These are phyloP conservation scores for Pyrgilauda ruficollis DNA, from an alignment of 2,113 vertebrate genomes.

Conservation along the genomic window DNA sequence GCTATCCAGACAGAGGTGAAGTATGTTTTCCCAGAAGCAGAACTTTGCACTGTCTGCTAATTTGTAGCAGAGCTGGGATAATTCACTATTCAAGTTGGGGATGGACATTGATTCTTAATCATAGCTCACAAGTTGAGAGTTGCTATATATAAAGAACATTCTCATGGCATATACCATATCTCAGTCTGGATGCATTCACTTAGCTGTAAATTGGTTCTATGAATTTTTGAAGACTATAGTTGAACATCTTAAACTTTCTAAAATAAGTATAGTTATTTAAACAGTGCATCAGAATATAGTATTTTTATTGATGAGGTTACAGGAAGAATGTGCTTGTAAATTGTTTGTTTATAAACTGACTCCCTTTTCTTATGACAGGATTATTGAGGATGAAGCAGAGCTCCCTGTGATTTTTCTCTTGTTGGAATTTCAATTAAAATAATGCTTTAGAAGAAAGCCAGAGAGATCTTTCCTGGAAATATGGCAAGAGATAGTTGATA, in stretches of 20 bases:
- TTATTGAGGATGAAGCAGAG: not conserved
- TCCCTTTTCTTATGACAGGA: not conserved
- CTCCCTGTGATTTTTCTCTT: not conserved
- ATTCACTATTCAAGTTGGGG: not conserved
- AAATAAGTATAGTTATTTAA: not conserved
- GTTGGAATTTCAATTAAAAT: not conserved
- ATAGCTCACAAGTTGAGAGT: not conserved
- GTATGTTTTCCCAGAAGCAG: not conserved
- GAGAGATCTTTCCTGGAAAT: not conserved
- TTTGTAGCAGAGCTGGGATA: not conserved
- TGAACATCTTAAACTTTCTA: not conserved
- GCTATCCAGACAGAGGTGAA: not conserved
- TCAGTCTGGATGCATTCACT: not conserved
- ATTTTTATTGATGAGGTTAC: slow-evolving; percentile 1
- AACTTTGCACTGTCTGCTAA: not conserved
- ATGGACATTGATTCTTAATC: not conserved
- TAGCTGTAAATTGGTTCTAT: not conserved
- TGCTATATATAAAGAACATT: not conserved
- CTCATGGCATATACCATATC: not conserved
- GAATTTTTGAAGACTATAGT: not conserved
- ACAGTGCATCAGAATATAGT: not conserved
- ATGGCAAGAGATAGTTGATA: not conserved
- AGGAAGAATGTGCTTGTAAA: not conserved
- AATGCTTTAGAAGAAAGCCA: not conserved
- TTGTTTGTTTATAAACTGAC: not conserved